Base-by-base conservation (phyloP, 2,797 vertebrate species). In the Thripadectes ignobilis region DNA sequence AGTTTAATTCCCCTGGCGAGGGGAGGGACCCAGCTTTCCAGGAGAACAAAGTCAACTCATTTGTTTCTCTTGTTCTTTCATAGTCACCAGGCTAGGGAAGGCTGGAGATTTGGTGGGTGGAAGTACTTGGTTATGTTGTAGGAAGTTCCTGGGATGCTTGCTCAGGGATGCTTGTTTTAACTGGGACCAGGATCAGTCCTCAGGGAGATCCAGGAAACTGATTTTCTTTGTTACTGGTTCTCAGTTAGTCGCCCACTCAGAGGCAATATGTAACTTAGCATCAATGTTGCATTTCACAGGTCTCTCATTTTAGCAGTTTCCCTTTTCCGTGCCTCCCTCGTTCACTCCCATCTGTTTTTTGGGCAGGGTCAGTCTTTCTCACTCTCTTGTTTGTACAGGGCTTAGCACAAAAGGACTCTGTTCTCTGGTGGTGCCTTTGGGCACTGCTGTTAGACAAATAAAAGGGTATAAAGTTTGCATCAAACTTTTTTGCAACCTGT, bases 361-460 rank as follows among this genome's bases (percentile, higher is more conserved):
- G 96, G 92, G 95, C 94, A 95, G 91, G 91, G 93, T 95, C 85
- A 76, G 63, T 82, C 90, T 91, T 97, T 95, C 85, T 94, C 93
- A 83, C 78, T 86, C 77, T 88, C 67, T 36, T 94, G 89, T 94
- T 96, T 94, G 88, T 90, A 86, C 91, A 84, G 92, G 62, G 74
- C 94, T 94, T 68, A 63, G 83, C 83, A 95, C 95, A 97, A 96
- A 94, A 93, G 95, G 91, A 82, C 95, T 97, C 95, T 97, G 94
- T 96, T 97, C 95, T 93, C 92, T 51, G 41, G 54, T 95, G 89
- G 74, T 95, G 94, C 91, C 94, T 97, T 93, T 94, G 90, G 95
- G 95, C 79, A 36, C 82, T 95, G 92, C 91, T 96, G 51, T 84
- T 95, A 93, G 89, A 93, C 88, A 95, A 96, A 94, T 95, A 96